Evolutionary conservation across 2,888 invertebrate genomes (phyloP), one percentile per base, ranked within the genome.

Genomic region (Papilio gigon): DNA sequence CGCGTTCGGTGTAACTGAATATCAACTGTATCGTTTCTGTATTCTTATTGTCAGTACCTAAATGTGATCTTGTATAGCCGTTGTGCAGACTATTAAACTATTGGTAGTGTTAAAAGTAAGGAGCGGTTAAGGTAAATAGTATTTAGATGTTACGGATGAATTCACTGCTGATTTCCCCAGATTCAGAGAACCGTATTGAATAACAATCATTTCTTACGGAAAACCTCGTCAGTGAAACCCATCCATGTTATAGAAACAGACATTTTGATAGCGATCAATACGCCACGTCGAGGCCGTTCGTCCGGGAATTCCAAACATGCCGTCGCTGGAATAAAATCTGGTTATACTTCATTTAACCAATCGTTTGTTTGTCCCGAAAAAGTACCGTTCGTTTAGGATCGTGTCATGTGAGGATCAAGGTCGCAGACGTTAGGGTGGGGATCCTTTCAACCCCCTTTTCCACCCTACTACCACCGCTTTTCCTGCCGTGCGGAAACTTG

Each of bases 371-470:
- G 33, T 59, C 59, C 37, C 37, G 37, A 30, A 33, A 56, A 14
- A 20, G 14, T 20, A 35, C 14, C 17, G 20, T 47, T 58, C 40
- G 25, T 14, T 42, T 22, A 53, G 37, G n/a, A 37, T 47, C 25
- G 37, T 33, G 33, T 27, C 30, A 30, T 27, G 58, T 11, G 14
- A 33, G 50, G 37, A 60, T 62, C 67, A 67, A 67, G 53, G 67
- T 67, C 40, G 61, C 61, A 61, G 30, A 62, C 61, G 35, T 53
- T 53, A 17, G 53, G 50, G 53, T 2, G 12, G 37, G 4, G 30
- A 2, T 30, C 22, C 50, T 27, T 5, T 1, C 3, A n/a, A 14
- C 27, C 22, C 30, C 56, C 33, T 11, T 2, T 17, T 1, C 20
- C 50, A 0, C 37, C 44, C 44, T n/a, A n/a, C 17, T 27, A 59